phyloP scores from a whole-genome alignment of 2,888 invertebrate genomes.

The Pyrrhosoma nymphula region DNA sequence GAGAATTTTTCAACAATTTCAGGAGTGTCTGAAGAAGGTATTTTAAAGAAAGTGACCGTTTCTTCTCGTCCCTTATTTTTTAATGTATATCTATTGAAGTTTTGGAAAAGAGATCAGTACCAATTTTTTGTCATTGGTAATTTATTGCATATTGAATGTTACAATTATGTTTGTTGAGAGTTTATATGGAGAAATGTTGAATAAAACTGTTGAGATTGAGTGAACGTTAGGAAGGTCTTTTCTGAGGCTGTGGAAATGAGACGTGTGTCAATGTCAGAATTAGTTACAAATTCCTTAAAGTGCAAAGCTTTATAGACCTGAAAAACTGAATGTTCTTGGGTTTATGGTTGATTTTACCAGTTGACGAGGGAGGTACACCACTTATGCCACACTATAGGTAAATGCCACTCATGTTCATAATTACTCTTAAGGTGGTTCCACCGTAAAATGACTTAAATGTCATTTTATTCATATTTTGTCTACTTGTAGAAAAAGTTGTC shows the following conservation, averaged over 20 bases:
- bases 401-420: no score
- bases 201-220: slow-evolving; percentile 16
- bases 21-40: not conserved
- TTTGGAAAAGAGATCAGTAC: not conserved
- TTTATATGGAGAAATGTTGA: slow-evolving; percentile 13
- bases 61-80: not conserved
- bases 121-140: not conserved
- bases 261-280: no score
- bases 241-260: not conserved
- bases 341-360: no score
- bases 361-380: no score
- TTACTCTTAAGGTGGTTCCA: no score
- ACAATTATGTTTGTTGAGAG: slow-evolving; percentile 20
- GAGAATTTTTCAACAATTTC: not conserved
- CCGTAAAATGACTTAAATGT: no score
- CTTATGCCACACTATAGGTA: no score
- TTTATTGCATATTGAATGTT: not conserved
- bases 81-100: not conserved
- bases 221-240: not conserved
- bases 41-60: not conserved
- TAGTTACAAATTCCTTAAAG: no score
- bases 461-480: no score
- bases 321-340: no score
- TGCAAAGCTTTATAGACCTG: no score
- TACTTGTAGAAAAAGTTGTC: no score